A percentile compares a stretch with the other conserved stretches of the same genome.
phyloP scores from a whole-genome alignment of 2,797 vertebrate genomes.

The Austrolebias charrua region DNA sequence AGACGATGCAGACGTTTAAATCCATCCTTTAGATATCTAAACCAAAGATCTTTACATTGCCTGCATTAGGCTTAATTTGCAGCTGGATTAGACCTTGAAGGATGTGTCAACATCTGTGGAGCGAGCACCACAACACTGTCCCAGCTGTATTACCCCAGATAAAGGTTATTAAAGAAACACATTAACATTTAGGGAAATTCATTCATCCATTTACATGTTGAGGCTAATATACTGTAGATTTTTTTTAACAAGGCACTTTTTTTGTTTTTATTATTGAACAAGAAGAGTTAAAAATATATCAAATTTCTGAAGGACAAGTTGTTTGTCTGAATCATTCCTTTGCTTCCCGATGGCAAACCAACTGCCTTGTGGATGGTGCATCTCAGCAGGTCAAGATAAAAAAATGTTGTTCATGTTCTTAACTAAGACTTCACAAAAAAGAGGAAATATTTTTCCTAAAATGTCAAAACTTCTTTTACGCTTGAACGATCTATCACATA shows the following conservation, averaged over 20 bases:
- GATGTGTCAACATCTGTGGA: neutral
- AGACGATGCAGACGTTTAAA: conserved; percentile 30
- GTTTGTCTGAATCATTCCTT: too few relatives aligned
- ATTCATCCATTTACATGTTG: neutral
- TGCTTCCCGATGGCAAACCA: too few relatives aligned
- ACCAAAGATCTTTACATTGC: neutral
- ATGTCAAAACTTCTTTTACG: neutral
- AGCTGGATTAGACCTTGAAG: neutral
- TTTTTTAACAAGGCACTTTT: too few relatives aligned
- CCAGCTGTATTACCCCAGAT: neutral
- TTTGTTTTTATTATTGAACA: too few relatives aligned
- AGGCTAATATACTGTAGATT: neutral
- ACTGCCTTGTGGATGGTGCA: too few relatives aligned
- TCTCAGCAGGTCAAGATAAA: neutral
- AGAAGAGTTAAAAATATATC: too few relatives aligned
- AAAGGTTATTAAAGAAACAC: conserved; percentile 2
- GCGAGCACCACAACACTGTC: neutral
- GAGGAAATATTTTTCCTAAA: neutral
- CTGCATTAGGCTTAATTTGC: neutral
- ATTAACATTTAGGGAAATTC: neutral
- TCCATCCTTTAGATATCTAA: conserved; percentile 11
- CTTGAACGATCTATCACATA: neutral
- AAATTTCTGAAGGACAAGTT: too few relatives aligned
- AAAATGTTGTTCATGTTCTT: neutral
- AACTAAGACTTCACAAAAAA: too few relatives aligned